Conservation (phyloP, 1,140 invertebrate species). For the Helicoverpa zea region DNA sequence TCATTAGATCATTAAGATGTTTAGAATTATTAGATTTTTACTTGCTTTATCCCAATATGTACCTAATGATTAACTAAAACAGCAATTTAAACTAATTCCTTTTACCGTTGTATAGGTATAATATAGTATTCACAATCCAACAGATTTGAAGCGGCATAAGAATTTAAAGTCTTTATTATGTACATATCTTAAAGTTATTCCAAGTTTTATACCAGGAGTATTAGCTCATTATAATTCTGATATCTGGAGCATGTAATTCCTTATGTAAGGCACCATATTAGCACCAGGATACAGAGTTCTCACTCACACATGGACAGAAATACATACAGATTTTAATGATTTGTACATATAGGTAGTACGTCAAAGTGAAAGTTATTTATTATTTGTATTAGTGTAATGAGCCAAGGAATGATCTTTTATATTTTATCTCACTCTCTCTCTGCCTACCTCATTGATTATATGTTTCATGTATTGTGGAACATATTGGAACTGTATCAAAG, state of each 20-base stretch:
- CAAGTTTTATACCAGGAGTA: conserved; percentile 26
- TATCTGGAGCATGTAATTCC: conserved; percentile 27
- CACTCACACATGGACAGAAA: background rate
- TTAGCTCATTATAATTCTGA: conserved; percentile 34
- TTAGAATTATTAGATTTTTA: no score
- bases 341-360: no score
- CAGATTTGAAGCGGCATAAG: background rate
- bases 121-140: background rate
- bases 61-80: no score
- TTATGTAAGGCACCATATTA: conserved; percentile 1
- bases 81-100: background rate
- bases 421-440: no score
- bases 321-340: background rate
- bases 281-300: background rate
- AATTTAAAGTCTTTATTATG: conserved; percentile 17
- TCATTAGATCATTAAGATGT: no score
- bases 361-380: no score
- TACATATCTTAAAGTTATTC: conserved; percentile 30
- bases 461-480: no score
- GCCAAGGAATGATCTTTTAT: no score
- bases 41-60: no score
- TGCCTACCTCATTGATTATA: no score
- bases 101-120: background rate
- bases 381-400: no score
- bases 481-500: no score